Evolutionary conservation across 2,888 invertebrate species (phyloP), one percentile per base, ranked within the genome.

Genomic region (Oasisia sp.): DNA sequence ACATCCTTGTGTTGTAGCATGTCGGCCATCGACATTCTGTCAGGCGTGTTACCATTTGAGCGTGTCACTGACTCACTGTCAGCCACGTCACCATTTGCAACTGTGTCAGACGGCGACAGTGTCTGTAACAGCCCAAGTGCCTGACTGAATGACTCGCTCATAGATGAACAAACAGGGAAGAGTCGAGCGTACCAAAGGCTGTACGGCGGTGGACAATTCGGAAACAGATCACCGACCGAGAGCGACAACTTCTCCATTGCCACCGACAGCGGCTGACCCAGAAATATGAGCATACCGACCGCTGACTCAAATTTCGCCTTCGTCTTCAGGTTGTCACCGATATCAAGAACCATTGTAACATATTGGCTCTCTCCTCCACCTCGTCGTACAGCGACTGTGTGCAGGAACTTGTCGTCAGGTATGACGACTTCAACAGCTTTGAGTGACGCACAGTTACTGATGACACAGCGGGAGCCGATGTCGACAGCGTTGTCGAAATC

Each of bases 381-480:
- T 12, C 93, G 91, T 32, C 90, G 93, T 1, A 96, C 93, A 4
- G 96, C 95, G 5, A 96, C 94, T 11, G 96, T 96, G 93, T 96
- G 96, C 3, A 96, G 91, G 93, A 96, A 96, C 7, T 94, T 92
- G 92, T 95, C 93, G 27, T 94, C 92, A 0, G 96, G 96, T 44
- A 96, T 93, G 19, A 91, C 58, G 8, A 94, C 92, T 19, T 92
- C 92, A 44, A 89, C 91, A 9, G 92, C 32, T 89, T 94, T 93
- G 92, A 95, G 94, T 93, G 38, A 91, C 9, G 89, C 38, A 91
- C 96, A 96, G 93, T 96, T 96, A 93, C 96, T 96, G 74, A 96
- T 50, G 58, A 97, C 95, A 92, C 95, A 95, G 91, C 95, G 94
- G 32, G 94, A 93, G 3, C 95, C 95, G 45, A 96, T 93, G 27